A percentile compares a stretch with the other conserved stretches of the same genome.
phyloP scores from a whole-genome alignment of 1,140 invertebrate genomes.

The Mizuhopecten yessoensis region DNA sequence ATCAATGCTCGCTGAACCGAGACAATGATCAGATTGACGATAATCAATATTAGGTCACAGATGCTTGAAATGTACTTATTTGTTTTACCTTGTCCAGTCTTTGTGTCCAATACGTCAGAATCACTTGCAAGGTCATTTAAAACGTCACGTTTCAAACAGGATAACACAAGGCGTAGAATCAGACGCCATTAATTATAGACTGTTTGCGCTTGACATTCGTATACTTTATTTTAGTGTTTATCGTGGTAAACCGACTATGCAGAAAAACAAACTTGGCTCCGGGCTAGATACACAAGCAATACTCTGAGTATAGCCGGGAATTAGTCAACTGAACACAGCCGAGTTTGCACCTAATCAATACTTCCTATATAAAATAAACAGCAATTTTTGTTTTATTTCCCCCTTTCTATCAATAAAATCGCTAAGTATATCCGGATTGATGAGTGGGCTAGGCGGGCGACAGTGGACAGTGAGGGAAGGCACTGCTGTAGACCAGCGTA shows the following conservation, averaged over 20 bases:
- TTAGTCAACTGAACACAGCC: conserved; percentile 24
- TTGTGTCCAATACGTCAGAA: not conserved
- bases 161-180: not conserved
- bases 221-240: not conserved
- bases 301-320: not conserved
- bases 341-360: not conserved
- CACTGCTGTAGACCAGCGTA: not conserved
- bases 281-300: not conserved
- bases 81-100: not conserved
- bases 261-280: conserved; percentile 9
- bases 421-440: not conserved
- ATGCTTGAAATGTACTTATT: not conserved
- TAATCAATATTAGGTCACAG: not conserved
- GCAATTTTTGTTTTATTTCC: not conserved
- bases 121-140: not conserved
- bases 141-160: not conserved
- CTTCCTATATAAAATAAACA: conserved; percentile 36
- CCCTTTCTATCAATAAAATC: conserved; percentile 1
- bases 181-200: not conserved
- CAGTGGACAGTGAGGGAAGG: not conserved
- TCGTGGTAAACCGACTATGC: not conserved
- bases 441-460: not conserved
- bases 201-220: not conserved
- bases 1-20: not conserved
- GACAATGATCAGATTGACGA: not conserved